Base-by-base conservation (phyloP, 2,888 invertebrate species). In the Actias luna region DNA sequence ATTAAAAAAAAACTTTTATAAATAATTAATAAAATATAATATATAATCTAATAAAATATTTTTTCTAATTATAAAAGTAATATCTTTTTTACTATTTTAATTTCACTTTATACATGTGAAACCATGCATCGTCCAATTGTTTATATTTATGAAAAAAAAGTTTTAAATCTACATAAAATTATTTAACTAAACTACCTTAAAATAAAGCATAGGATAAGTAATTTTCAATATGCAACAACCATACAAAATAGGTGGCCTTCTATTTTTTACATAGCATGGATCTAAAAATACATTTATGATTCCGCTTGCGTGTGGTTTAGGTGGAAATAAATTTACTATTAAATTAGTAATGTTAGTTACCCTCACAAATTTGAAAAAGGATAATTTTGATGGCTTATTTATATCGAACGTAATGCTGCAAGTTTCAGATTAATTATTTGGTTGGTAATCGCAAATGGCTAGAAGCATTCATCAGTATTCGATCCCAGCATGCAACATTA, bases 281-380 rank as follows among this genome's bases (percentile, higher is more conserved):
- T 58, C 42, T 62, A 58, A 57, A 62, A 62, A 62, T 62, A 62
- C 31, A 10, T 62, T 62, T 62, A 62, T 62, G 42, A 42, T 55
- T 27, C 55, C 58, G 61, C 58, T 58, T 31, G 63, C 39, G 55
- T 63, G 59, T 42, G 61, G 42, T 58, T 62, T 58, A 62, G 61
- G 61, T 63, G 63, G 59, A 59, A 55, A 59, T 63, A 59, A 39
- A 59, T 59, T 59, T 29, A 63, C 59, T 42, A 63, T 63, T 62
- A 63, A 63, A 55, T 59, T 42, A 42, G 52, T 58, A 64, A 68
- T 74, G 72, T 74, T 75, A 75, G 76, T 76, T 72, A 65, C 22
- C 16, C 55, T 63, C 59, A 63, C 35, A 50, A 59, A 59, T 59
- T 39, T 25, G 52, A 36, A 39, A 59, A 59, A 59, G 59, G 42